Evolutionary conservation across 1,140 invertebrate species (phyloP).

Genomic region (Lordiphosa mommai): DNA sequence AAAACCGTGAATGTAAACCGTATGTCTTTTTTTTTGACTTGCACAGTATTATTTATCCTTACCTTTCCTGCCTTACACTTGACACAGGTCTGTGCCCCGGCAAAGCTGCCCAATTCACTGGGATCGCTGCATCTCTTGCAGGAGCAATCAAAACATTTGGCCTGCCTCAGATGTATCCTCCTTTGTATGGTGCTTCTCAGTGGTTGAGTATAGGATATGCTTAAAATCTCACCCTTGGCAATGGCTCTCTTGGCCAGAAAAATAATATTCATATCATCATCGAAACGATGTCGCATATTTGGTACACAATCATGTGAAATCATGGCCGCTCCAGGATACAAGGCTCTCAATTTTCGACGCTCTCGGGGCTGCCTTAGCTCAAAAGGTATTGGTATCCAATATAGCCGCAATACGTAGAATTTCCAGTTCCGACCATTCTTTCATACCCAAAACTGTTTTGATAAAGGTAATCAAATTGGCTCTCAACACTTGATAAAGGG

Average conservation of each 20-base stretch:
- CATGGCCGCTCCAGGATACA: conserved; percentile 83
- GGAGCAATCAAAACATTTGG: conserved; percentile 85
- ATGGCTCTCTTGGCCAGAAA: conserved; percentile 84
- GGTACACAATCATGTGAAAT: conserved; percentile 84
- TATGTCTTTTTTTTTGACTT: no score
- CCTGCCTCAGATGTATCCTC: conserved; percentile 82
- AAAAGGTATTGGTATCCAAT: conserved; percentile 85
- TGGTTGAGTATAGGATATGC: conserved; percentile 85
- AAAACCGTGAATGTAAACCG: no score
- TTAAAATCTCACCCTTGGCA: conserved; percentile 83
- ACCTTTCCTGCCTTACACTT: conserved; percentile 81
- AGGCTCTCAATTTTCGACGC: conserved; percentile 81
- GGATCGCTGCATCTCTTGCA: conserved; percentile 84
- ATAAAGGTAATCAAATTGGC: conserved; percentile 84
- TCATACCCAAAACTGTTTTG: conserved; percentile 81
- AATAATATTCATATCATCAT: conserved; percentile 81
- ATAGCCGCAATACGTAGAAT: conserved; percentile 85
- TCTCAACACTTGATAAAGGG: conserved; percentile 82
- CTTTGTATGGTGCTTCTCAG: conserved; percentile 84
- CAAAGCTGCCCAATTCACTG: conserved; percentile 83
- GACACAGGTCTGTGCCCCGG: conserved; percentile 83
- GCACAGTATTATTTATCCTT: no score
- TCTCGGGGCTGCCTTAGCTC: conserved; percentile 81
- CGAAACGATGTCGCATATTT: conserved; percentile 84
- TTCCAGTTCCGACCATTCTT: conserved; percentile 81